These are phyloP conservation scores for Alcis repandata DNA, from an alignment of 2,888 invertebrate species.

Conservation along the genomic window DNA sequence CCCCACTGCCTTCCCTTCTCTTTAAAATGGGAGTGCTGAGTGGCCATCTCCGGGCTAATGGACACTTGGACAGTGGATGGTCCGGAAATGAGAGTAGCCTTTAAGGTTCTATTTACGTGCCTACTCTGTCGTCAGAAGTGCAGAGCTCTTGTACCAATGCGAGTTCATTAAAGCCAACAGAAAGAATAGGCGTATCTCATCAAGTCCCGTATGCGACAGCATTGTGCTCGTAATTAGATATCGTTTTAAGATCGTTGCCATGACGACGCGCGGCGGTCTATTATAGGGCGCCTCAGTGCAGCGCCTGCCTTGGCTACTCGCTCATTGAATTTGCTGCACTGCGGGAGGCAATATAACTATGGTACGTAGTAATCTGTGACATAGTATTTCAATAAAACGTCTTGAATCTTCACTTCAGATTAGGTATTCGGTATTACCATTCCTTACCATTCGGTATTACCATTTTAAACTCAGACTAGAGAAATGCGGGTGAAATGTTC, in stretches of 20 bases:
- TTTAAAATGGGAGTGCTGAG: no score
- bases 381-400: conserved; percentile 7
- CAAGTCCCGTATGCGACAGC: neutral
- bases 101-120: no score
- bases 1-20: no score
- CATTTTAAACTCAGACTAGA: no score
- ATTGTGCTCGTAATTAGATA: conserved; percentile 13
- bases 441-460: no score
- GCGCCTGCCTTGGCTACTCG: conserved; percentile 19
- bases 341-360: conserved; percentile 26
- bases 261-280: conserved; percentile 35
- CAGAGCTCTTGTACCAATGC: neutral
- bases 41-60: no score
- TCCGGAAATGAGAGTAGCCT: no score
- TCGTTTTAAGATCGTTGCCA: conserved; percentile 31
- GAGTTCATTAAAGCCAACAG: neutral
- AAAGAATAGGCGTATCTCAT: neutral
- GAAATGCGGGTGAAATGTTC: neutral
- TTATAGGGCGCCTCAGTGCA: conserved; percentile 30
- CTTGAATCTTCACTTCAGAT: neutral
- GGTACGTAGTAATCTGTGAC: neutral
- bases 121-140: no score
- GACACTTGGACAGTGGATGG: no score
- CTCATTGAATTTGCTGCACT: conserved; percentile 43
- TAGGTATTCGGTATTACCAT: no score